Evolutionary conservation across 2,888 invertebrate genomes (phyloP).

Genomic region (Smittia sp.): DNA sequence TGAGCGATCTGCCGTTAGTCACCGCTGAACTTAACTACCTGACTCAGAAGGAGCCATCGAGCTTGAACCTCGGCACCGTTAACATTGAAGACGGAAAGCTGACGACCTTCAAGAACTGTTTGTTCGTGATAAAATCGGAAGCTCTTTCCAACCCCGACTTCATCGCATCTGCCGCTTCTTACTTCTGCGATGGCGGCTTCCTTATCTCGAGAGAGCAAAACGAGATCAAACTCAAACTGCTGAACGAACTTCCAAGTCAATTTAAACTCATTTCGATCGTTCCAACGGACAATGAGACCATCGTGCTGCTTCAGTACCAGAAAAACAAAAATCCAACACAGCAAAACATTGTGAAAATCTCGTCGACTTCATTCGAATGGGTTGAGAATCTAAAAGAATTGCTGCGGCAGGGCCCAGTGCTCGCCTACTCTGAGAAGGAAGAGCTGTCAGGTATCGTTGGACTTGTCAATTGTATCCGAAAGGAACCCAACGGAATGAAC

Average conservation of each 20-base stretch:
- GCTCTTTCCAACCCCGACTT: slow-evolving; percentile 46
- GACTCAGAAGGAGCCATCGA: slow-evolving; percentile 44
- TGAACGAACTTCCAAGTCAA: slow-evolving; percentile 45
- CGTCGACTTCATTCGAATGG: slow-evolving; percentile 47
- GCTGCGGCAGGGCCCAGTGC: slow-evolving; percentile 49
- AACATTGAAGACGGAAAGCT: slow-evolving; percentile 64
- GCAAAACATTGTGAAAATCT: slow-evolving; percentile 11
- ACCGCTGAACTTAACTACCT: slow-evolving; percentile 65
- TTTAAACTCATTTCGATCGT: slow-evolving; percentile 47
- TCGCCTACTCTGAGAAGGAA: slow-evolving; percentile 67
- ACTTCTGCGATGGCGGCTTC: slow-evolving; percentile 61
- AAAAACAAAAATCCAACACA: slow-evolving; percentile 11
- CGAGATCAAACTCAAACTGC: slow-evolving; percentile 53
- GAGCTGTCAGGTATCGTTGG: slow-evolving; percentile 78
- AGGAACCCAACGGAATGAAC: slow-evolving; percentile 71
- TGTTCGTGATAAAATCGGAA: slow-evolving; percentile 48
- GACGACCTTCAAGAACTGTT: slow-evolving; percentile 48
- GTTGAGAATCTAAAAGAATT: slow-evolving; percentile 47
- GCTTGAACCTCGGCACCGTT: slow-evolving; percentile 55
- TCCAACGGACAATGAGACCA: slow-evolving; percentile 46
- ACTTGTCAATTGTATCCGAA: slow-evolving; percentile 80
- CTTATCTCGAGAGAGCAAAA: slow-evolving; percentile 61
- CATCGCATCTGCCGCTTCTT: slow-evolving; percentile 54
- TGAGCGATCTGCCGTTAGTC: slow-evolving; percentile 67
- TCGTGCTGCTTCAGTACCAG: slow-evolving; percentile 48